Evolutionary conservation across 2,888 invertebrate species (phyloP).

Genomic region (Orthosia gracilis): DNA sequence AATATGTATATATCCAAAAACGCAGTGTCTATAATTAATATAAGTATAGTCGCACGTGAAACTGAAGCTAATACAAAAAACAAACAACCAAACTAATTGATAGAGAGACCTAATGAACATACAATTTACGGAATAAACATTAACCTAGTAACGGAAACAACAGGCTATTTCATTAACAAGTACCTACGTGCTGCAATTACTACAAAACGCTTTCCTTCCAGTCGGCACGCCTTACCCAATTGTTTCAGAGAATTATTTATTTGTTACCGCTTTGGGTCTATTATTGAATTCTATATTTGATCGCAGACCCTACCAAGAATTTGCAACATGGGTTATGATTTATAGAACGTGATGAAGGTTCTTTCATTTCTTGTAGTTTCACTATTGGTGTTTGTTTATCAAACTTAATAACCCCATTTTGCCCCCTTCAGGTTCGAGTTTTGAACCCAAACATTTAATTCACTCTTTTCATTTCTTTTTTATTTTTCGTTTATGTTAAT

Average conservation of each 20-base stretch:
- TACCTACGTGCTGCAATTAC: slow-evolving; percentile 42
- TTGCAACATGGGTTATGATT: slow-evolving; percentile 7
- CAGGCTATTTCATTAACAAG: slow-evolving; percentile 31
- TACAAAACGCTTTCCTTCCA: slow-evolving; percentile 25
- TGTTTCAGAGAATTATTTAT: slow-evolving; percentile 47
- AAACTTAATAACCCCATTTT: too few species aligned
- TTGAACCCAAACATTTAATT: too few species aligned
- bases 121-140: slow-evolving; percentile 16
- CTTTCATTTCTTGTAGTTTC: background rate
- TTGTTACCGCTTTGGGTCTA: slow-evolving; percentile 13
- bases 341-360: slow-evolving; percentile 4
- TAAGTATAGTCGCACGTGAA: background rate
- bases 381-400: background rate
- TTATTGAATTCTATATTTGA: slow-evolving; percentile 37
- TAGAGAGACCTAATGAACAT: slow-evolving; percentile 23
- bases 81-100: slow-evolving; percentile 14
- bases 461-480: too few species aligned
- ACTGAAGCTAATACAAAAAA: slow-evolving; percentile 13
- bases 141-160: slow-evolving; percentile 28
- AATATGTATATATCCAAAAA: background rate
- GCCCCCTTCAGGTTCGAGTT: too few species aligned
- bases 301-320: background rate
- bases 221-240: slow-evolving; percentile 29
- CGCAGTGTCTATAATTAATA: background rate
- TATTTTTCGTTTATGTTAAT: too few species aligned